phyloP scores from a whole-genome alignment of 2,113 vertebrate genomes.

The Gobius niger region DNA sequence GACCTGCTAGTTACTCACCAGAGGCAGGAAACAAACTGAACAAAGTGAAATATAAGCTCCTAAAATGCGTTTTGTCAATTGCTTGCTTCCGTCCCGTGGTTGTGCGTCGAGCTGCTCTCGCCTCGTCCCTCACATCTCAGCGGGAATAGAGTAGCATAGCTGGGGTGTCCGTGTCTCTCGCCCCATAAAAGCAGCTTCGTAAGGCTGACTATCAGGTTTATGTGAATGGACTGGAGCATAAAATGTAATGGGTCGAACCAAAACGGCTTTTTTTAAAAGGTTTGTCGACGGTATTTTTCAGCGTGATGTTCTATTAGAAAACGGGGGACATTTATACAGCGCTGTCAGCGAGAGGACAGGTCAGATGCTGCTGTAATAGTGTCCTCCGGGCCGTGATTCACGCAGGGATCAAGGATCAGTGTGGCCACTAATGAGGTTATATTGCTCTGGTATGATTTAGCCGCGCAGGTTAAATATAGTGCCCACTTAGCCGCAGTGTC shows the following conservation, averaged over 20 bases:
- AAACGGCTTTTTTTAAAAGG: constrained; percentile 69
- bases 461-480: constrained; percentile 46
- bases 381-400: constrained; percentile 51
- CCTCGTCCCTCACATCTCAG: constrained; percentile 63
- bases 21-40: constrained; percentile 59
- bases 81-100: constrained; percentile 45
- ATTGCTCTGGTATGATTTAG: constrained; percentile 60
- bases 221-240: constrained; percentile 70
- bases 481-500: not conserved
- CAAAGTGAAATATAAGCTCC: constrained; percentile 71
- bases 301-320: constrained; percentile 67
- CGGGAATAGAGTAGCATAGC: constrained; percentile 62
- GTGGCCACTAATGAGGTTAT: constrained; percentile 51
- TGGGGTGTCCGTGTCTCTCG: constrained; percentile 58
- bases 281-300: constrained; percentile 67
- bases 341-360: constrained; percentile 60
- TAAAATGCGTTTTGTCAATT: constrained; percentile 72
- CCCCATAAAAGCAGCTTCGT: constrained; percentile 71
- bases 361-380: constrained; percentile 64
- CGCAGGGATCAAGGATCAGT: constrained; percentile 34
- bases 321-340: constrained; percentile 61
- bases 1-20: constrained; percentile 58
- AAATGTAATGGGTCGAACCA: constrained; percentile 74
- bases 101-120: constrained; percentile 59
- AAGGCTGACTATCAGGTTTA: constrained; percentile 69